A percentile compares a stretch with the other conserved stretches of the same genome.
Evolutionary conservation across 1,140 invertebrate species (phyloP).

Genomic region (Phenacoccus solenopsis): DNA sequence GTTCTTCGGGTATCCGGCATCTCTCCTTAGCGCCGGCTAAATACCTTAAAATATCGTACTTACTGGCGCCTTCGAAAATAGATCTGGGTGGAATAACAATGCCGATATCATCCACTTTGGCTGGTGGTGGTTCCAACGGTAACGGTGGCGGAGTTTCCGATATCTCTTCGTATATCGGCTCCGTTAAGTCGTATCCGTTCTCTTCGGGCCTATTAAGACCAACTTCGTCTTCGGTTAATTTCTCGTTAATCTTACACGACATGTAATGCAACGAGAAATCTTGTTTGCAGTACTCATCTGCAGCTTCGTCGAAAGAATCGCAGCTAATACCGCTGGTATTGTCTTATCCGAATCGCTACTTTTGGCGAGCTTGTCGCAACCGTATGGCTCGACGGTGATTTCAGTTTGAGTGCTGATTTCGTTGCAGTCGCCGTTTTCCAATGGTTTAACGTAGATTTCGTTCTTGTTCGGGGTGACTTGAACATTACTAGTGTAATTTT

Average conservation of each 20-base stretch:
- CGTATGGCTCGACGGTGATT: background rate
- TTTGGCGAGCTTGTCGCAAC: background rate
- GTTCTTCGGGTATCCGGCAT: slow-evolving; percentile 35
- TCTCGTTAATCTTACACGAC: slow-evolving; percentile 2
- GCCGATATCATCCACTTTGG: slow-evolving; percentile 20
- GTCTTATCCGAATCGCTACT: background rate
- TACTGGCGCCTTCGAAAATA: slow-evolving; percentile 65
- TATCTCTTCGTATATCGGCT: slow-evolving; percentile 82
- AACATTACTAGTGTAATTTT: background rate
- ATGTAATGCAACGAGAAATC: slow-evolving; percentile 15
- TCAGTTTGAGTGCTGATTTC: background rate
- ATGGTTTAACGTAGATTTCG: background rate
- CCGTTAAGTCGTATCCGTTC: slow-evolving; percentile 65
- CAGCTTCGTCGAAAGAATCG: background rate
- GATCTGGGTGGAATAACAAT: slow-evolving; percentile 36
- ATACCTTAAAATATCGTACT: slow-evolving; percentile 78
- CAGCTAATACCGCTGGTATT: too few relatives aligned
- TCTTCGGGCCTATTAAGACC: slow-evolving; percentile 37
- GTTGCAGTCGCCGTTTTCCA: background rate
- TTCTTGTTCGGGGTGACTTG: background rate
- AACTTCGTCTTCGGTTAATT: slow-evolving; percentile 34
- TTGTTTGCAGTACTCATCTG: background rate
- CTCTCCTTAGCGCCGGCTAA: slow-evolving; percentile 71
- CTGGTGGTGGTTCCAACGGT: slow-evolving; percentile 50
- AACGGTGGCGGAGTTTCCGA: slow-evolving; percentile 50